Base-by-base conservation (phyloP, 2,888 invertebrate species). In the Hirtodrosophila cameraria region DNA sequence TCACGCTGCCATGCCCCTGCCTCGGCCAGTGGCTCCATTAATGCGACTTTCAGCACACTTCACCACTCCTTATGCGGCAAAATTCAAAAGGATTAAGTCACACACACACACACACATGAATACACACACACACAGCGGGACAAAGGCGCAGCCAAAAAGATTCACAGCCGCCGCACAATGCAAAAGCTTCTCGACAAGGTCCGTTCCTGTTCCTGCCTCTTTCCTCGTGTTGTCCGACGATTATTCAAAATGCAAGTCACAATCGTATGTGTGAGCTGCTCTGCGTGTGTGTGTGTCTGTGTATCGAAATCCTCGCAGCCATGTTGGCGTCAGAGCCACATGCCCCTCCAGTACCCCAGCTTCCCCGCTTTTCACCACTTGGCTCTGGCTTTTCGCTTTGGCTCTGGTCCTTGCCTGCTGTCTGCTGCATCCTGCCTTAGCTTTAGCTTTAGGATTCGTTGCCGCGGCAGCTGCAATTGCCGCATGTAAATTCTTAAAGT, bases 401-500 rank as follows among this genome's bases (percentile, higher is more conserved):
- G 25, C 57, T 30, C 39, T 39, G 42, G 39, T 42, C 33, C 58
- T 52, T 36, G 43, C 16, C 35, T 43, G 35, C 35, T 31, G 12
- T 20, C 33, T 28, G 30, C 31, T 25, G 66, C n/a, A n/a, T n/a
- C n/a, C n/a, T n/a, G n/a, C n/a, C n/a, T n/a, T n/a, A n/a, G n/a
- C 53, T 49, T 48, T 53, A 43, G 75, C 77, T 72, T 73, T 74
- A 63, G 81, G 74, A 76, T 81, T 81, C 46, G 75, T 60, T 67
- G 53, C 63, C 63, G 59, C 73, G 60, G 53, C 78, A 53, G 64
- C 74, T 68, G 83, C 80, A 85, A 86, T 79, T 86, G 83, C 79
- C 74, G 82, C 83, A 87, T 88, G 87, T 82, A 87, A 88, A 88
- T 88, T 88, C 88, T 88, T 86, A 85, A 88, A 88, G 85, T 83